A percentile compares a stretch with the other conserved stretches of the same genome.
Conservation (phyloP, 2,888 invertebrate species). For the Macaria notata region DNA sequence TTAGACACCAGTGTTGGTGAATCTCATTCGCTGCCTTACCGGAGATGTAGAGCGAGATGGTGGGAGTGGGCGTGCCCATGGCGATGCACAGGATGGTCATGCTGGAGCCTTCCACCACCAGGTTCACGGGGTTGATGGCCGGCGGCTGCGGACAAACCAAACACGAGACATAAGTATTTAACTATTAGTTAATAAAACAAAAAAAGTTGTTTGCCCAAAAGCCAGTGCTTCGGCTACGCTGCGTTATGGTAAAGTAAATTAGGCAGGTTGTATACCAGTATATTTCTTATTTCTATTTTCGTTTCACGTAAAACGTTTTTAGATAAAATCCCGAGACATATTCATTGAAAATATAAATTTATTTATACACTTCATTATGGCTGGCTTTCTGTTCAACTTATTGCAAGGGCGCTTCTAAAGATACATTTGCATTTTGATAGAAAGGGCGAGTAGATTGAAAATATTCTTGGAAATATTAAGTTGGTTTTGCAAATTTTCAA, state of each 20-base stretch:
- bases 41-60: slow-evolving; percentile 91
- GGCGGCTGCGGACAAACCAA: slow-evolving; percentile 83
- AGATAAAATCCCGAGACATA: slow-evolving; percentile 4
- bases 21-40: slow-evolving; percentile 64
- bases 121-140: slow-evolving; percentile 91
- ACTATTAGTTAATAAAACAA: too few relatives aligned
- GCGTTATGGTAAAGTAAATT: too few relatives aligned
- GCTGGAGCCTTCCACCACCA: slow-evolving; percentile 91
- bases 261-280: too few relatives aligned
- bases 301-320: too few relatives aligned
- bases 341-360: slow-evolving; percentile 33
- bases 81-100: slow-evolving; percentile 94
- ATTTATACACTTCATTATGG: slow-evolving; percentile 29
- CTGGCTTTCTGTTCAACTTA: slow-evolving; percentile 24
- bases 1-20: too few relatives aligned
- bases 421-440: slow-evolving; percentile 37
- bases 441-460: slow-evolving; percentile 25
- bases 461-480: slow-evolving; percentile 5
- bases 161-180: too few relatives aligned
- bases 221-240: too few relatives aligned
- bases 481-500: not conserved
- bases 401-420: slow-evolving; percentile 31
- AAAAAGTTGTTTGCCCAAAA: too few relatives aligned
- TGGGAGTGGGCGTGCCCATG: slow-evolving; percentile 92
- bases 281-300: too few relatives aligned